Percentiles rank a stretch among this genome's conserved stretches.
phyloP scores from a whole-genome alignment of 2,797 vertebrate genomes.

The Paguma larvata region DNA sequence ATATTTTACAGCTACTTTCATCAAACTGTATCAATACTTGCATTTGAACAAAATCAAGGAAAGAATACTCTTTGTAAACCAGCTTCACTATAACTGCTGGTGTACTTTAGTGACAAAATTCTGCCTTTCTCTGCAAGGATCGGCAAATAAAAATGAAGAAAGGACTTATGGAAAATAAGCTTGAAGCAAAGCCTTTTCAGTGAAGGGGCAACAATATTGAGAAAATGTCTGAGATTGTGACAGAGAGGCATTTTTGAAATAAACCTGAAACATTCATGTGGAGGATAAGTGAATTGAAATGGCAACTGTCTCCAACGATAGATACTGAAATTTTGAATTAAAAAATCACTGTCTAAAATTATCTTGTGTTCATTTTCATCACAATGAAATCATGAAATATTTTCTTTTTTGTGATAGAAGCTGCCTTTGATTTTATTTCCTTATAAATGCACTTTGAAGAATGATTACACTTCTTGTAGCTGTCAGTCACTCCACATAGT shows the following conservation, averaged over 20 bases:
- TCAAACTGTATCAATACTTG: conserved; percentile 73
- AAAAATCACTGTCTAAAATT: neutral
- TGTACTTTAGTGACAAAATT: conserved; percentile 17
- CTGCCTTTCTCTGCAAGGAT: neutral
- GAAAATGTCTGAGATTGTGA: neutral
- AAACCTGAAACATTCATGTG: neutral
- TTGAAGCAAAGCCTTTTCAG: neutral
- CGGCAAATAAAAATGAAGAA: conserved; percentile 40
- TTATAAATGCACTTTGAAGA: neutral
- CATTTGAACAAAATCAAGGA: conserved; percentile 70
- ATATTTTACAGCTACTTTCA: conserved; percentile 77
- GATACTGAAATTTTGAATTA: neutral
- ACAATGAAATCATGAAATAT: neutral
- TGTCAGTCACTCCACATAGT: conserved; percentile 37
- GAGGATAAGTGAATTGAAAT: neutral
- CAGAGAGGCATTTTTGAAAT: neutral
- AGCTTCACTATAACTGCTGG: neutral
- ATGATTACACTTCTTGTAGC: neutral
- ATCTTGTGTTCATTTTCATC: neutral
- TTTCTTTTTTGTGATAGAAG: neutral
- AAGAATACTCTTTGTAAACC: conserved; percentile 28
- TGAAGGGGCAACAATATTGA: neutral
- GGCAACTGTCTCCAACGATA: neutral
- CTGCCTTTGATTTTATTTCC: neutral
- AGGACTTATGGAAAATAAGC: neutral